A percentile compares a stretch with the other conserved stretches of the same genome.
These are phyloP conservation scores for Apis cerana DNA, from an alignment of 1,140 invertebrate species.

Conservation along the genomic window DNA sequence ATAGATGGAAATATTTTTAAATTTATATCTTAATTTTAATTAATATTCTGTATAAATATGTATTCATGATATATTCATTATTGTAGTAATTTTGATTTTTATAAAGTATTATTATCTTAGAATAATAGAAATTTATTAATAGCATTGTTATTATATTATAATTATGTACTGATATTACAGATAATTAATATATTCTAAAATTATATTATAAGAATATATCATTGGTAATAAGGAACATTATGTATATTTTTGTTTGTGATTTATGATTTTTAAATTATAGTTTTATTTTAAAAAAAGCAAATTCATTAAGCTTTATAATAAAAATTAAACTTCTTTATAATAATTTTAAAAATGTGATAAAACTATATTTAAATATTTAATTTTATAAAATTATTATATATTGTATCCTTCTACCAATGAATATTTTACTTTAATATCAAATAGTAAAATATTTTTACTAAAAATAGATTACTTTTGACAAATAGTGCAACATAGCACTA, in stretches of 20 bases:
- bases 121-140: conserved; percentile 58
- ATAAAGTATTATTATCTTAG: conserved; percentile 54
- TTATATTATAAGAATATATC: conserved; percentile 47
- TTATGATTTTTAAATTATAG: conserved; percentile 5
- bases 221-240: conserved; percentile 28
- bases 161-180: conserved; percentile 56
- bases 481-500: conserved; percentile 4
- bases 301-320: neutral
- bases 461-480: conserved; percentile 28
- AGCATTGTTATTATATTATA: conserved; percentile 55
- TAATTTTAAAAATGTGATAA: conserved; percentile 41
- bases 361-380: conserved; percentile 20
- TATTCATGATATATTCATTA: conserved; percentile 41
- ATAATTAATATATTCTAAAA: conserved; percentile 63
- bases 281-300: conserved; percentile 3
- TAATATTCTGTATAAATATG: conserved; percentile 56
- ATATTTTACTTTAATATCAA: conserved; percentile 32
- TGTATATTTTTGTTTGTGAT: conserved; percentile 21
- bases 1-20: conserved; percentile 61
- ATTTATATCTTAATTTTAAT: conserved; percentile 45
- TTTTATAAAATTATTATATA: conserved; percentile 1
- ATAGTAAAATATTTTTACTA: conserved; percentile 47
- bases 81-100: conserved; percentile 52
- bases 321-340: neutral
- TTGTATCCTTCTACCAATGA: conserved; percentile 26